A percentile compares a stretch with the other conserved stretches of the same genome.
Conservation (phyloP, 2,113 vertebrate genomes). For the Brachyistius frenatus region DNA sequence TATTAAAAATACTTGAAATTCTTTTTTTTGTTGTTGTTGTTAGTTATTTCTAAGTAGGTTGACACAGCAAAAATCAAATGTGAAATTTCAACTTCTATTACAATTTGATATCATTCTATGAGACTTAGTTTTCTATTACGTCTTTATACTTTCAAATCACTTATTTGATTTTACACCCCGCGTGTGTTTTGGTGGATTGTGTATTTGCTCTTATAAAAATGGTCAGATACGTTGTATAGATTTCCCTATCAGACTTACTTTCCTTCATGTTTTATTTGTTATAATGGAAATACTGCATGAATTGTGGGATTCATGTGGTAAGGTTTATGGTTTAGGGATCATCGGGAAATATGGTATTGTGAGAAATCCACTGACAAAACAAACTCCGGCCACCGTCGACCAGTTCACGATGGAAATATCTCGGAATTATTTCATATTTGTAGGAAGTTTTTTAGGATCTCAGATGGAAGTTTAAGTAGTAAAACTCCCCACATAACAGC, state of each 20-base stretch:
- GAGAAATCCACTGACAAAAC: neutral
- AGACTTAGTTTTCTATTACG: neutral
- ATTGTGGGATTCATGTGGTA: no score
- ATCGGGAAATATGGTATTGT: neutral
- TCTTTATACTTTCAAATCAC: no score
- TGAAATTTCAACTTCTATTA: neutral
- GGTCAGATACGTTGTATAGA: no score
- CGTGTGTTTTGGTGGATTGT: neutral
- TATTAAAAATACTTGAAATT: neutral
- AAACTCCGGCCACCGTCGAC: no score
- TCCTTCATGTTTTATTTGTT: no score
- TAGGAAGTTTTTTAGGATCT: neutral
- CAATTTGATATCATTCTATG: neutral
- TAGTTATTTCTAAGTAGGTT: neutral
- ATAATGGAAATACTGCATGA: no score
- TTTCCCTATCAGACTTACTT: no score
- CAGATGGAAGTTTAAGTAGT: no score
- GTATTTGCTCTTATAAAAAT: no score
- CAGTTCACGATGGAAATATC: neutral
- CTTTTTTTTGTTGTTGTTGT: no score
- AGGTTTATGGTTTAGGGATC: no score
- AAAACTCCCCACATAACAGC: no score
- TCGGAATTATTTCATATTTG: neutral
- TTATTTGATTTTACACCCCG: neutral
- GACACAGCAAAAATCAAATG: neutral